A percentile compares a stretch with the other conserved stretches of the same genome.
These are phyloP conservation scores for Machaerirhynchus nigripectus DNA, from an alignment of 2,113 vertebrate species.

Conservation along the genomic window DNA sequence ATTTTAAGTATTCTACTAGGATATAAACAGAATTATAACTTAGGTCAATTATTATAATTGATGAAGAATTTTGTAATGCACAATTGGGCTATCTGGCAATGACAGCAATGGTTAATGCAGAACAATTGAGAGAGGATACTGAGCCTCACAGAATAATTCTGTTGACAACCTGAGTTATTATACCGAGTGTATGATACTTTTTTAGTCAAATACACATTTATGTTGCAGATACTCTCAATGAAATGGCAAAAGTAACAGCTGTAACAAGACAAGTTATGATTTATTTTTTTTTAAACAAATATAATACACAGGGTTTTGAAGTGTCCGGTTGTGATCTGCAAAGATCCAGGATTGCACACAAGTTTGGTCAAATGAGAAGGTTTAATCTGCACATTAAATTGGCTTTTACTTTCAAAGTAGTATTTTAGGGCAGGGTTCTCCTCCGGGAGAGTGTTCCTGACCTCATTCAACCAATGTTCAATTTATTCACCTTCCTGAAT, in stretches of 20 bases:
- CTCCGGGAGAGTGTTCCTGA: constrained; percentile 53
- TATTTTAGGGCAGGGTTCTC: constrained; percentile 57
- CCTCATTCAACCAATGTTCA: constrained; percentile 61
- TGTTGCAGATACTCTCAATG: constrained; percentile 23
- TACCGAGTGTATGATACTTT: background rate
- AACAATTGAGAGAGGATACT: background rate
- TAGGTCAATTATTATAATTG: background rate
- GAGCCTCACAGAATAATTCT: constrained; percentile 27
- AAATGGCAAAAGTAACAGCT: constrained; percentile 65
- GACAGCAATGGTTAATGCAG: background rate
- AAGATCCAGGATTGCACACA: constrained; percentile 62
- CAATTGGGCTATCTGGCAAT: background rate
- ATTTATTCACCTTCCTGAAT: constrained; percentile 67
- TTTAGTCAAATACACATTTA: constrained; percentile 51
- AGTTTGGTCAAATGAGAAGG: constrained; percentile 55
- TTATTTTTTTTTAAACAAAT: constrained; percentile 42
- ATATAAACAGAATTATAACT: background rate
- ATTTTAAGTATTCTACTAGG: background rate
- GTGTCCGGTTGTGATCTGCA: constrained; percentile 51
- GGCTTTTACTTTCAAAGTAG: constrained; percentile 50
- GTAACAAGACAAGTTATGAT: constrained; percentile 56
- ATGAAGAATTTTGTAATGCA: background rate
- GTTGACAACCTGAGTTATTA: constrained; percentile 53
- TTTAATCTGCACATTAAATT: constrained; percentile 27
- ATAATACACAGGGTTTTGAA: constrained; percentile 52